Evolutionary conservation across 1,140 invertebrate species (phyloP), one percentile per base, ranked within the genome.

Genomic region (Octopus bimaculoides): DNA sequence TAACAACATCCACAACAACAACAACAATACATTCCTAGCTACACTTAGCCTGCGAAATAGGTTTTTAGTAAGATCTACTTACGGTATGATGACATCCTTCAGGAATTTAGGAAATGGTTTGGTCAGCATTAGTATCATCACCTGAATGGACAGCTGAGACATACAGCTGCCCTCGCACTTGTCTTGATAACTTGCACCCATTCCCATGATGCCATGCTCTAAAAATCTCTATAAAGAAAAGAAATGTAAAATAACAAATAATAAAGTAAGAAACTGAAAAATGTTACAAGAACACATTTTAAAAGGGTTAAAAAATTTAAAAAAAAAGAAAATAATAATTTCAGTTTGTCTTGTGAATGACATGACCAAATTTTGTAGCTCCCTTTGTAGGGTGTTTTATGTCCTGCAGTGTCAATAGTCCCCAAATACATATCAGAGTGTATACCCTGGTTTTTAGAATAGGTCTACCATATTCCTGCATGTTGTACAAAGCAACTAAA

Each of bases 71-170:
- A 41, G 26, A 80, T 20, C 54, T 80, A 89, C 90, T 90, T 85
- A 91, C 90, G 90, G 90, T 7, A 89, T 73, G 26, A 90, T 73
- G 52, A 91, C 85, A 81, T 91, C 90, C 54, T 82, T 85, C 61
- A 88, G 80, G 69, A 91, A 84, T 81, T 90, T 91, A 5, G 90
- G 89, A 14, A 91, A 82, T 4, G 90, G 90, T 83, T 91, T 91
- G 7, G 85, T 82, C 1, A 91, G 75, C 88, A 91, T 91, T 4
- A 90, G 85, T 1, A 87, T 84, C 1, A 91, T 81, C 9, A 91
- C 84, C 84, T 91, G 90, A 76, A 91, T 89, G 8, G 89, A 90
- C 4, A 91, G 81, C 80, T 90, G 86, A 8, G 90, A 87, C 90
- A 91, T 91, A 79, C 90, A 91, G 17, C 86, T 89, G 14, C 84